A percentile compares a stretch with the other conserved stretches of the same genome.
Evolutionary conservation across 2,113 vertebrate genomes (phyloP).

Genomic region (Nannobrachium achirus): DNA sequence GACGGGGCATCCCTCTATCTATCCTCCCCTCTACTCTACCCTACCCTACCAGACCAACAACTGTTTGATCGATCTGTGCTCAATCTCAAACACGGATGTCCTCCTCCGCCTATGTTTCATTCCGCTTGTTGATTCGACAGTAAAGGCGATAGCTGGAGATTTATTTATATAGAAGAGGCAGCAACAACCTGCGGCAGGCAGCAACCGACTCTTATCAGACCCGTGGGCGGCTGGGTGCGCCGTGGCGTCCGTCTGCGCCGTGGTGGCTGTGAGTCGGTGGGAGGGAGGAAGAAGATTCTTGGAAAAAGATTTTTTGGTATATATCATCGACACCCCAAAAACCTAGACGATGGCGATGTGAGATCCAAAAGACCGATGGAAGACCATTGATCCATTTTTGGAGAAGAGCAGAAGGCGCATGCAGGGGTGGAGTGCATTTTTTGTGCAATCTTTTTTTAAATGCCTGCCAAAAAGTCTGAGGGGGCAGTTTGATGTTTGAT

Average conservation of each 20-base stretch:
- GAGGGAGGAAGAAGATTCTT: constrained; percentile 26
- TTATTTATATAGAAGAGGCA: constrained; percentile 23
- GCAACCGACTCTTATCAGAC: constrained; percentile 58
- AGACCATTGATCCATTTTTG: constrained; percentile 49
- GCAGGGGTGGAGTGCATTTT: too few species aligned
- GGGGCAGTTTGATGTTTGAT: constrained; percentile 32
- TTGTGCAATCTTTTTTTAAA: constrained; percentile 49
- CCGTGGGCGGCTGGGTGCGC: constrained; percentile 72
- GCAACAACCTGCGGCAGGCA: constrained; percentile 15
- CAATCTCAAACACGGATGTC: constrained; percentile 27
- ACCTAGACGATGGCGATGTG: constrained; percentile 52
- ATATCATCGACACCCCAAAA: constrained; percentile 23
- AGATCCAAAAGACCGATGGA: constrained; percentile 50
- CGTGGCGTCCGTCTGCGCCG: constrained; percentile 68
- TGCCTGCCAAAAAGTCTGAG: constrained; percentile 56
- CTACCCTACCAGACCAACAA: neutral
- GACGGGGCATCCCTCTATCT: constrained; percentile 57
- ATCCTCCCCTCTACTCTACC: neutral
- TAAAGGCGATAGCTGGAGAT: constrained; percentile 35
- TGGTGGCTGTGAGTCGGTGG: neutral
- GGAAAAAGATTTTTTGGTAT: constrained; percentile 49
- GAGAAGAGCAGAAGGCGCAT: constrained; percentile 36
- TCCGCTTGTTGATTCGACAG: constrained; percentile 32
- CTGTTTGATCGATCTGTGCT: constrained; percentile 44
- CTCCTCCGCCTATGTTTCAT: constrained; percentile 1